Evolutionary conservation across 2,797 vertebrate species (phyloP).

Genomic region (Silurus aristotelis): DNA sequence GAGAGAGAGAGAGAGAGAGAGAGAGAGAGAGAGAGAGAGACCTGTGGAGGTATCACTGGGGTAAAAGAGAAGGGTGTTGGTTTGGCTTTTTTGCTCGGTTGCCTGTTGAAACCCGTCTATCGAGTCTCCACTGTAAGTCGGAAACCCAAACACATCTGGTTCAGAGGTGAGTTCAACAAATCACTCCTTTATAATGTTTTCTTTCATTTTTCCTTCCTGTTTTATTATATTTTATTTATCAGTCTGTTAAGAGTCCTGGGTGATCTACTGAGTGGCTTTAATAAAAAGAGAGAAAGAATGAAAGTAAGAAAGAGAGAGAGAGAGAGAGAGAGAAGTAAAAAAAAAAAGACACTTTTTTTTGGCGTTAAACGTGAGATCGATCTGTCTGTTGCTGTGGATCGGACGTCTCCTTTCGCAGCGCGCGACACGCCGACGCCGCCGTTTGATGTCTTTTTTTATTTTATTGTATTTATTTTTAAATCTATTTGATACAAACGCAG

Average conservation of each 20-base stretch:
- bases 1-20: not conserved
- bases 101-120: not conserved
- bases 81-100: constrained; percentile 4
- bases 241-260: fast-evolving
- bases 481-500: not conserved
- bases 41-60: constrained; percentile 55
- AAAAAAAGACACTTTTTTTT: not conserved
- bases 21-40: constrained; percentile 29
- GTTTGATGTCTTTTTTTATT: not conserved
- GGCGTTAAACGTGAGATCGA: not conserved
- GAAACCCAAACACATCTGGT: not conserved
- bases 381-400: constrained; percentile 18
- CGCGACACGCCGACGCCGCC: not conserved
- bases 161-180: constrained; percentile 9
- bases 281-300: not conserved
- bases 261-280: not conserved
- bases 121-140: constrained; percentile 11
- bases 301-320: not conserved
- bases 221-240: not conserved
- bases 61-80: constrained; percentile 41
- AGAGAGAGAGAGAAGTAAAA: not conserved
- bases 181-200: not conserved
- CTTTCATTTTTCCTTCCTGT: not conserved
- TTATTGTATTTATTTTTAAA: not conserved
- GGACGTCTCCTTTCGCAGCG: not conserved